A percentile compares a stretch with the other conserved stretches of the same genome.
Conservation (phyloP, 2,113 vertebrate species). For the Marcusenius ussheri region DNA sequence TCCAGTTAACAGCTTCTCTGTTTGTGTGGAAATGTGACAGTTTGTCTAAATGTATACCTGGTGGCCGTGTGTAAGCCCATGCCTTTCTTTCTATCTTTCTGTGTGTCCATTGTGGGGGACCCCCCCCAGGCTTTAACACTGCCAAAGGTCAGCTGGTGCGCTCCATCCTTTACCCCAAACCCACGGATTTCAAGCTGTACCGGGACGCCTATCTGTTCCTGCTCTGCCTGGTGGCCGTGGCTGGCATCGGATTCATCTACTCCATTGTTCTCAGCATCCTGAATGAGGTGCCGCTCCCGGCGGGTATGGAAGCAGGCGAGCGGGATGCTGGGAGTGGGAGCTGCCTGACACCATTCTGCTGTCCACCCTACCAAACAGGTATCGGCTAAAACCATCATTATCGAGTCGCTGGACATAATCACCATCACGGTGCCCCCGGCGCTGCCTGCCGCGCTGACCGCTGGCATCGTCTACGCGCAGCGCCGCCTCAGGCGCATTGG, state of each 20-base stretch:
- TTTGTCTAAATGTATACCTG: neutral
- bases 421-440: constrained; percentile 97
- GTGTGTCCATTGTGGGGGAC: neutral
- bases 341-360: neutral
- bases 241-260: constrained; percentile 87
- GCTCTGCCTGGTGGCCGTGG: constrained; percentile 84
- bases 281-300: constrained; percentile 62
- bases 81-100: neutral
- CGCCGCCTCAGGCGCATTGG: constrained; percentile 78
- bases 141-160: constrained; percentile 94
- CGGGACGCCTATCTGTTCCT: constrained; percentile 93
- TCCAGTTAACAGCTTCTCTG: neutral
- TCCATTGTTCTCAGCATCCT: constrained; percentile 79
- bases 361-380: constrained; percentile 54
- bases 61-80: neutral
- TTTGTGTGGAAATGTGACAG: neutral
- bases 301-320: neutral
- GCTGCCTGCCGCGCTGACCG: constrained; percentile 92
- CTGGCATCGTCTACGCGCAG: constrained; percentile 92
- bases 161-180: constrained; percentile 94
- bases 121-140: constrained; percentile 79
- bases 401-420: constrained; percentile 92
- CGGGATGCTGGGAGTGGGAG: neutral
- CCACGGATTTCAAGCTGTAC: constrained; percentile 96
- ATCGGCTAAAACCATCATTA: constrained; percentile 72